Base-by-base conservation (phyloP, 1,140 invertebrate genomes). In the Psix sp. region DNA sequence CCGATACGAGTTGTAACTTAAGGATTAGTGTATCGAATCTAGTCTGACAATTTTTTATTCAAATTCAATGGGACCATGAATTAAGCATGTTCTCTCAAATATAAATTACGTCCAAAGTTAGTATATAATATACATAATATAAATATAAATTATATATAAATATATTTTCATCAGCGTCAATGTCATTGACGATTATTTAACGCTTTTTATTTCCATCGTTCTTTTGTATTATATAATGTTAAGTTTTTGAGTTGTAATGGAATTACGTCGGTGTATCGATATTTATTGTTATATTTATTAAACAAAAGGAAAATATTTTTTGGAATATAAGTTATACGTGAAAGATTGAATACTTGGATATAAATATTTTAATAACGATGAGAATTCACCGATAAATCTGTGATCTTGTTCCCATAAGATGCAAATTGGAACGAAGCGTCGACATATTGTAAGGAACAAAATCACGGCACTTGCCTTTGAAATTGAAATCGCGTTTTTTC, bases 1-100 rank as follows among this genome's bases (percentile, higher is more conserved):
- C 21, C 18, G 39, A 60, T 57, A 42, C 11, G 36, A 65, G 33
- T 33, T 57, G 42, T 75, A 24, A 24, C 66, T 48, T 54, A 40
- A 74, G 74, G 51, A 68, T 79, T 75, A 80, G 62, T 75, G 57
- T 77, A 77, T 76, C 57, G 49, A 70, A 80, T 84, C 80, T 79
- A 84, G 82, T 84, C 80, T 77, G 73, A 79, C 73, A 48, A 82
- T 79, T 77, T 77, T 80, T 76, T 48, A 71, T 51, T 74, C 63
- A 70, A 38, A 68, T 71, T 79, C 38, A 70, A 78, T 48, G 82
- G 82, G 82, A 84, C 83, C 82, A 86, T 84, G 80, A 81, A 80
- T 77, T 40, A 76, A 5, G 21, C 84, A 84, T 84, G 84, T 78
- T 80, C 77, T 77, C 74, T 56, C 26, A 29, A 36, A 60, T 66